These are phyloP conservation scores for Nylanderia fulva DNA, from an alignment of 1,140 invertebrate species.

Conservation along the genomic window DNA sequence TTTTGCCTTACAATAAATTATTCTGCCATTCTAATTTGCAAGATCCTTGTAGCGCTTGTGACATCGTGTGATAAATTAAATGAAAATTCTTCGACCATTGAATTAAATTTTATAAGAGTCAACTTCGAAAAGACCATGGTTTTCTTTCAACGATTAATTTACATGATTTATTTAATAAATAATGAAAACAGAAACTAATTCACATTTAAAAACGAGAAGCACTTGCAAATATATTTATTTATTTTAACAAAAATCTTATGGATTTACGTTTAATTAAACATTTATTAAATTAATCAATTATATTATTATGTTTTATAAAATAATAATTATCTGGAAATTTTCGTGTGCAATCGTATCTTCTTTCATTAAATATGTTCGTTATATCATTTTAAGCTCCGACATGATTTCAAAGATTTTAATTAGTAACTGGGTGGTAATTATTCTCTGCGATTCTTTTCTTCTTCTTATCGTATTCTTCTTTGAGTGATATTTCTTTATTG, in stretches of 20 bases:
- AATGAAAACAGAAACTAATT: background rate
- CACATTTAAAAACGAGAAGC: background rate
- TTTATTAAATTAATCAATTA: background rate
- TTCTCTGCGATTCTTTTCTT: background rate
- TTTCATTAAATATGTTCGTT: background rate
- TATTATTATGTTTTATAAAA: background rate
- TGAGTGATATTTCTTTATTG: slow-evolving; percentile 12
- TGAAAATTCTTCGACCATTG: slow-evolving; percentile 48
- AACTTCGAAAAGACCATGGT: slow-evolving; percentile 8
- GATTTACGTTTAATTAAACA: background rate
- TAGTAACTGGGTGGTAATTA: background rate
- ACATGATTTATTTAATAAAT: slow-evolving; percentile 13
- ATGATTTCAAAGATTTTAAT: background rate
- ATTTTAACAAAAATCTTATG: background rate
- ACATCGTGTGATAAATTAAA: slow-evolving; percentile 41
- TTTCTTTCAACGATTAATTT: slow-evolving; percentile 4
- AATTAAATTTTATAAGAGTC: slow-evolving; percentile 43
- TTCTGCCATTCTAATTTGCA: slow-evolving; percentile 53
- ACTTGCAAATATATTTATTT: background rate
- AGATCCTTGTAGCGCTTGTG: slow-evolving; percentile 36
- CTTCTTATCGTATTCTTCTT: background rate
- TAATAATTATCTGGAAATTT: background rate
- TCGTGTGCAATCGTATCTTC: background rate
- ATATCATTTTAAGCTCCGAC: background rate
- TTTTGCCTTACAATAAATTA: slow-evolving; percentile 23